A percentile compares a stretch with the other conserved stretches of the same genome.
Evolutionary conservation across 2,797 vertebrate species (phyloP).

Genomic region (Ambastaia sidthimunki): DNA sequence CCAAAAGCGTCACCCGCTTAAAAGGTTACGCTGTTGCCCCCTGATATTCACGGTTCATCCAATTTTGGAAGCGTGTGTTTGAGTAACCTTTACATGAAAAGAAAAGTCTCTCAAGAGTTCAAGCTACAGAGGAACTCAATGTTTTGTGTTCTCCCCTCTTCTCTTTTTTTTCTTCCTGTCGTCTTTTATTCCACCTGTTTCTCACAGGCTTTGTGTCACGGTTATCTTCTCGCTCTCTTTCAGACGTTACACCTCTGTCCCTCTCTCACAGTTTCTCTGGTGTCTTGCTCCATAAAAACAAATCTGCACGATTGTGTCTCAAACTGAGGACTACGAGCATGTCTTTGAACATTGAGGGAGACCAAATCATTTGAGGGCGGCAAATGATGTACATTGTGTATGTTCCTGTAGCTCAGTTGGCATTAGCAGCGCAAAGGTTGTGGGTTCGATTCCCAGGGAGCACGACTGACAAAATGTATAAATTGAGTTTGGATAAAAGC

Average conservation of each 20-base stretch:
- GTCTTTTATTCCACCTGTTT: not conserved
- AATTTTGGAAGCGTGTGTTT: conserved; percentile 25
- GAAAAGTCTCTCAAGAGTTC: conserved; percentile 21
- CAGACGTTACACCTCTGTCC: conserved; percentile 14
- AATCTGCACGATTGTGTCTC: not conserved
- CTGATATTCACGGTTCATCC: conserved; percentile 30
- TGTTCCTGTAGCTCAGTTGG: no score
- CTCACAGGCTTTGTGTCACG: not conserved
- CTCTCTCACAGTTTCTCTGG: not conserved
- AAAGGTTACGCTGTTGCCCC: conserved; percentile 46
- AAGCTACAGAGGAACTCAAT: conserved; percentile 34
- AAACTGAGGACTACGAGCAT: no score
- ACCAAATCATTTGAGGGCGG: no score
- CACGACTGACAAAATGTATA: no score
- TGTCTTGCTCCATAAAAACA: not conserved
- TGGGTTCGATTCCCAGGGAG: no score
- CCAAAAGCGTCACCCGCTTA: conserved; percentile 4
- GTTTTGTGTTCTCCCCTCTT: conserved; percentile 1
- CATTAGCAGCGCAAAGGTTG: no score
- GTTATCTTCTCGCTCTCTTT: not conserved
- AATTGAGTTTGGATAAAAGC: no score
- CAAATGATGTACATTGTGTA: no score
- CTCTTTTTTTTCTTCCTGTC: not conserved
- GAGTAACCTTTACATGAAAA: conserved; percentile 55
- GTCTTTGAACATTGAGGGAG: no score